Conservation (phyloP, 2,888 invertebrate genomes). For the Oscheius sp. region DNA sequence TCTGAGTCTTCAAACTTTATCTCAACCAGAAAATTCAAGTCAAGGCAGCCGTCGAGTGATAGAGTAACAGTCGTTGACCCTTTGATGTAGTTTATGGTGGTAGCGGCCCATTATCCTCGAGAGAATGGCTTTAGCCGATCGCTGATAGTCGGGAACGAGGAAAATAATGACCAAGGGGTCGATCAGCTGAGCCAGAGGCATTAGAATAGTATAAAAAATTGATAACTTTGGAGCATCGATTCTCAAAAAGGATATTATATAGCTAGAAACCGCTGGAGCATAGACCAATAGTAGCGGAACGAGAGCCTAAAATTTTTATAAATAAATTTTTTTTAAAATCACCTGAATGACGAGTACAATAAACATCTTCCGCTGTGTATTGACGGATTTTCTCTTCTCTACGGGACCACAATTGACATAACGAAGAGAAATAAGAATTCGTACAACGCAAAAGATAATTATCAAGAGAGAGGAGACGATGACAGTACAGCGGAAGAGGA, state of each 20-base stretch:
- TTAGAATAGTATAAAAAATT: constrained; percentile 18
- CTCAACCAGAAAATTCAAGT: no score
- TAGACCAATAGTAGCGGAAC: constrained; percentile 7
- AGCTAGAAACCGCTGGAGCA: constrained; percentile 11
- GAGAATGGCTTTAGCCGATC: constrained; percentile 8
- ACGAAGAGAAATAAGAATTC: not conserved
- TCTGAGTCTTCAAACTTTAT: no score
- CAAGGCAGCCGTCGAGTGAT: no score
- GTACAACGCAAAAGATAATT: constrained; percentile 8
- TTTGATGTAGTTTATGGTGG: constrained; percentile 4
- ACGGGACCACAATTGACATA: constrained; percentile 6
- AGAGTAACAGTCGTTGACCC: constrained; percentile 15
- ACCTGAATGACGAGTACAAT: constrained; percentile 8
- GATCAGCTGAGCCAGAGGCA: constrained; percentile 23
- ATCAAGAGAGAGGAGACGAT: not conserved
- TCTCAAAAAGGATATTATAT: constrained; percentile 21
- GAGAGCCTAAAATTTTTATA: not conserved
- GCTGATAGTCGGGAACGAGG: constrained; percentile 6
- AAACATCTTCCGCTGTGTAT: constrained; percentile 10
- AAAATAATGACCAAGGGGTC: constrained; percentile 20
- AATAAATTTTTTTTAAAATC: not conserved
- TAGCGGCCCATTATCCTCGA: not conserved
- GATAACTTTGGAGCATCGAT: constrained; percentile 14
- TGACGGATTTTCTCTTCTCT: not conserved
- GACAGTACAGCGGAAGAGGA: not conserved